These are phyloP conservation scores for Goniozus legneri DNA, from an alignment of 1,140 invertebrate species.

Conservation along the genomic window DNA sequence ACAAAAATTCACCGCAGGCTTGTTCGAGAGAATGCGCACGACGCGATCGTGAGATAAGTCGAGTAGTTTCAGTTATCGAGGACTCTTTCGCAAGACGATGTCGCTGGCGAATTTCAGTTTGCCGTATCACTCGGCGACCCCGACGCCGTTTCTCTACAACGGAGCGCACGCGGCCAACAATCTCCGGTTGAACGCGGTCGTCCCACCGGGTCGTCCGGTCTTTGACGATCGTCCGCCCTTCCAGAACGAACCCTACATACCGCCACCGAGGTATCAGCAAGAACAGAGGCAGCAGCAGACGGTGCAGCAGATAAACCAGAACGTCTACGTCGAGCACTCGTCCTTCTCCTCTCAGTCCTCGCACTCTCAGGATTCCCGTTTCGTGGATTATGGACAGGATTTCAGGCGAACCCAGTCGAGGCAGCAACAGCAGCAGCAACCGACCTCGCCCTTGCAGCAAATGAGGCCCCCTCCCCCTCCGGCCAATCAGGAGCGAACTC, in stretches of 20 bases:
- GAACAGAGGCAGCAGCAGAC: conserved; percentile 7
- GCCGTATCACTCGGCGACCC: conserved; percentile 40
- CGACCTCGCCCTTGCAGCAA: conserved; percentile 16
- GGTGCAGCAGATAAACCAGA: conserved; percentile 12
- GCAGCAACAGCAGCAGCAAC: conserved; percentile 18
- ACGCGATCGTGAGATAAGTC: too few species aligned
- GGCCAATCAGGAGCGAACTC: conserved; percentile 4
- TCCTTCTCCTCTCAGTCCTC: conserved; percentile 28
- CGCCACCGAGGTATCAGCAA: conserved; percentile 25
- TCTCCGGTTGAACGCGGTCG: conserved; percentile 36
- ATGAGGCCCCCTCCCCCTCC: conserved; percentile 11
- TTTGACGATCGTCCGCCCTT: conserved; percentile 30
- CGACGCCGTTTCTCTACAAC: conserved; percentile 36
- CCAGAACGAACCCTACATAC: conserved; percentile 36
- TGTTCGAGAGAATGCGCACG: neutral
- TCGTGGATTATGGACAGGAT: conserved; percentile 30
- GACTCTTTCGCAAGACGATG: too few species aligned
- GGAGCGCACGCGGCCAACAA: conserved; percentile 32
- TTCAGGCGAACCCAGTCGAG: conserved; percentile 27
- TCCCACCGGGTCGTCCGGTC: conserved; percentile 26
- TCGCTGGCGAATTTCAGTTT: conserved; percentile 43
- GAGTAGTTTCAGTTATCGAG: too few species aligned
- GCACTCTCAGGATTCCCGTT: conserved; percentile 28
- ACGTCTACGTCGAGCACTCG: conserved; percentile 19
- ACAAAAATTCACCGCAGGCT: neutral